Base-by-base conservation (phyloP, 2,888 invertebrate genomes). In the Rhingia campestris region DNA sequence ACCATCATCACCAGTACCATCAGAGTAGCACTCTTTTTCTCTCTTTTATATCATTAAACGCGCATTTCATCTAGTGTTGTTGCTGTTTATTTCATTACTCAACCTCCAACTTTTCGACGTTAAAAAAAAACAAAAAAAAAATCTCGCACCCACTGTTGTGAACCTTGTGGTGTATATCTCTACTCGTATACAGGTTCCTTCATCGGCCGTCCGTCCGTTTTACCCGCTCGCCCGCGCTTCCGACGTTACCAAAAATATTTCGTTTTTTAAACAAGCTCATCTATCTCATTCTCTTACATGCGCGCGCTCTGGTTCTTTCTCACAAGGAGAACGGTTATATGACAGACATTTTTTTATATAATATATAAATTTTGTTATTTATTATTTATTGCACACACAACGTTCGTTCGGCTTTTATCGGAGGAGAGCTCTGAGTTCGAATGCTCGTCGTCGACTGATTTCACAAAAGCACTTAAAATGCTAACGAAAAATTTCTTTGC, bases 401-500 rank as follows among this genome's bases (percentile, higher is more conserved):
- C 54, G 58, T 59, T 63, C 53, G 67, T 61, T 75, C 66, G 43
- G 56, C 30, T 79, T 53, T 72, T 67, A 73, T 75, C 84, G 35
- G 66, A 75, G 75, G 80, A 84, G 74, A 80, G 70, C 74, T 84
- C 33, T 70, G 56, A 74, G 80, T 80, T 84, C 69, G 84, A 84
- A 84, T 75, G 84, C 84, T 79, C 84, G 84, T 66, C 58, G 75
- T 75, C 84, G 84, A 84, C 84, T 84, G 80, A 84, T 75, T 80
- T 84, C 59, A 84, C 61, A 64, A 80, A 80, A 80, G 47, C 66
- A 84, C 84, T 84, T 58, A 79, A 77, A 73, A 72, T 74, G 79
- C 74, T 80, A 54, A 70, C 74, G 61, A 69, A 75, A 80, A 53
- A 75, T 75, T 73, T 73, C 63, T 73, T 79, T 74, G 35, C 56